Evolutionary conservation across 2,797 vertebrate species (phyloP).

Genomic region (Amblyopsis hoosieri): DNA sequence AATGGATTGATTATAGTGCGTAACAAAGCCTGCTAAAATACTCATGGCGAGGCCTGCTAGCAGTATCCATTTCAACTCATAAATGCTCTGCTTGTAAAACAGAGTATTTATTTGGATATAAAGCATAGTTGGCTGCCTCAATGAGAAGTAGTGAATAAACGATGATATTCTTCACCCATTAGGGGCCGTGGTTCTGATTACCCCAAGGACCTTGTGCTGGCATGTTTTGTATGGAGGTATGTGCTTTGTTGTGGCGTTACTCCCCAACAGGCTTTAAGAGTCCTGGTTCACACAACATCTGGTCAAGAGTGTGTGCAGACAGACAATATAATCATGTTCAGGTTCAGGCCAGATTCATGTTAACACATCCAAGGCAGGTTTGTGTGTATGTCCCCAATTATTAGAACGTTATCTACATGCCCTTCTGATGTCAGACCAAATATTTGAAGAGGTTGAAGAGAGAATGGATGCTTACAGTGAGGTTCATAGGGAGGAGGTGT

Average conservation of each 20-base stretch:
- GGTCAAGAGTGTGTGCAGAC: slow-evolving; percentile 37
- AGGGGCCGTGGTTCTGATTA: slow-evolving; percentile 56
- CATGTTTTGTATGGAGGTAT: slow-evolving; percentile 48
- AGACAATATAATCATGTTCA: slow-evolving; percentile 40
- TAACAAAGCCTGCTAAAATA: slow-evolving; percentile 42
- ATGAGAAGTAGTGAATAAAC: slow-evolving; percentile 46
- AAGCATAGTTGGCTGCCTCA: slow-evolving; percentile 36
- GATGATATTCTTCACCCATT: slow-evolving; percentile 45
- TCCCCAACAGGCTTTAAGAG: background rate
- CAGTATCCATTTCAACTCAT: slow-evolving; percentile 54
- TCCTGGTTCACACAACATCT: slow-evolving; percentile 46
- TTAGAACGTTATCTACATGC: slow-evolving; percentile 28
- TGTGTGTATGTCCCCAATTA: slow-evolving; percentile 28
- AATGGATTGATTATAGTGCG: slow-evolving; percentile 34
- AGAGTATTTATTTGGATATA: slow-evolving; percentile 56
- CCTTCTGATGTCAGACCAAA: slow-evolving; percentile 40
- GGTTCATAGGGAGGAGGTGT: slow-evolving; percentile 94
- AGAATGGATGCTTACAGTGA: slow-evolving; percentile 86
- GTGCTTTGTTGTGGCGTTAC: slow-evolving; percentile 43
- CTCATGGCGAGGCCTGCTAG: slow-evolving; percentile 46
- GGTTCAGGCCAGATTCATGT: slow-evolving; percentile 53
- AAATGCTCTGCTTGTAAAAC: slow-evolving; percentile 56
- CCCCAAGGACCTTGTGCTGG: slow-evolving; percentile 55
- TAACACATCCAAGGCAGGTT: slow-evolving; percentile 32
- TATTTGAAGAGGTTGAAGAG: slow-evolving; percentile 42